Evolutionary conservation across 1,140 invertebrate genomes (phyloP).

Genomic region (Oedothorax gibbosus): DNA sequence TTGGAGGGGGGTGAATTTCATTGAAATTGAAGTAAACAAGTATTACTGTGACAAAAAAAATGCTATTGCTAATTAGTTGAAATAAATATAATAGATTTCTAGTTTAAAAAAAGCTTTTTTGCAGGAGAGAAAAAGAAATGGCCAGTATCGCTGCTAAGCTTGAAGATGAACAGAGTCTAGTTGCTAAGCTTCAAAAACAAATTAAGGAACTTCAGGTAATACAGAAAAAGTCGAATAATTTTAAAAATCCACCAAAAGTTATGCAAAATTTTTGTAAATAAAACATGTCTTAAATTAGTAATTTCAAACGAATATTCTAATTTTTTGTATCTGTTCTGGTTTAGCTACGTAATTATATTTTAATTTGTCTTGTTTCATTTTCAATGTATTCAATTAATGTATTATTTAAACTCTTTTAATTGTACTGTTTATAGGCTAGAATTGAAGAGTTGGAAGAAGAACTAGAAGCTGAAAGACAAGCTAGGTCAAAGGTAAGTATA

Average conservation of each 20-base stretch:
- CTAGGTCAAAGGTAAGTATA: slow-evolving; percentile 81
- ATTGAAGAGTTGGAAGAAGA: slow-evolving; percentile 98
- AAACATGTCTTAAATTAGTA: slow-evolving; percentile 15
- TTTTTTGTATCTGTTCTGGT: neutral
- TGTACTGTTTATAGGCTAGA: slow-evolving; percentile 73
- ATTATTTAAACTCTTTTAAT: neutral
- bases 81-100: neutral
- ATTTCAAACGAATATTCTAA: neutral
- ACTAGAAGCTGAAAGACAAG: slow-evolving; percentile 96
- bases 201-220: slow-evolving; percentile 97
- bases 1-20: neutral
- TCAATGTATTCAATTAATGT: neutral
- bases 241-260: neutral
- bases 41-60: neutral
- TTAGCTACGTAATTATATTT: neutral
- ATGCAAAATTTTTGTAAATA: neutral
- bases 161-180: slow-evolving; percentile 97
- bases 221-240: neutral
- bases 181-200: slow-evolving; percentile 95
- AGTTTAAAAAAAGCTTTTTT: neutral
- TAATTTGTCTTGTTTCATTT: neutral
- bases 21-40: no score
- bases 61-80: neutral
- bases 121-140: slow-evolving; percentile 95
- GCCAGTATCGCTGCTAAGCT: slow-evolving; percentile 93